phyloP scores from a whole-genome alignment of 1,140 invertebrate species.

The Eumeta japonica region DNA sequence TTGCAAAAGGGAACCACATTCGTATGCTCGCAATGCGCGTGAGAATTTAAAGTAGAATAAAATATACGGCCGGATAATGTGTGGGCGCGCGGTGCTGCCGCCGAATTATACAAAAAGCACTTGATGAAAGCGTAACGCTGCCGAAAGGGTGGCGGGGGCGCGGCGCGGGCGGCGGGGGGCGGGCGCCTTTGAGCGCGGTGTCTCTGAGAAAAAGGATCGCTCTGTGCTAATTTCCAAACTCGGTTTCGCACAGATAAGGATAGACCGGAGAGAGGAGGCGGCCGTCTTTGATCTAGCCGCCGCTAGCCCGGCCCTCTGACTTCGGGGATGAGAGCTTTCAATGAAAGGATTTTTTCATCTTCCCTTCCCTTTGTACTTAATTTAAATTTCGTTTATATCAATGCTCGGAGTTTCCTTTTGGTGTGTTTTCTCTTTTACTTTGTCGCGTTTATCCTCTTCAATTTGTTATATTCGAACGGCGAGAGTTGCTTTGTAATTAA shows the following conservation, averaged over 20 bases:
- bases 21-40: too few relatives aligned
- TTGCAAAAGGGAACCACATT: too few relatives aligned
- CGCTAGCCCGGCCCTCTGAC: slow-evolving; percentile 49
- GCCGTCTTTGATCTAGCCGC: slow-evolving; percentile 53
- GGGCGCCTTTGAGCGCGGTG: slow-evolving; percentile 19
- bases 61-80: too few relatives aligned
- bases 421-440: slow-evolving; percentile 56
- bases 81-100: too few relatives aligned
- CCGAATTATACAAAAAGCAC: slow-evolving; percentile 31
- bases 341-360: slow-evolving; percentile 57
- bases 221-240: slow-evolving; percentile 52
- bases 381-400: slow-evolving; percentile 59
- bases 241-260: slow-evolving; percentile 49
- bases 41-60: too few relatives aligned
- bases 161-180: slow-evolving; percentile 41
- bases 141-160: slow-evolving; percentile 40
- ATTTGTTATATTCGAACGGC: slow-evolving; percentile 46
- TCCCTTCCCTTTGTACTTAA: slow-evolving; percentile 57
- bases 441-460: slow-evolving; percentile 54
- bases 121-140: slow-evolving; percentile 39
- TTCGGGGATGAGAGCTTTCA: slow-evolving; percentile 52
- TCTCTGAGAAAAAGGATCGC: slow-evolving; percentile 34
- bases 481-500: slow-evolving; percentile 48
- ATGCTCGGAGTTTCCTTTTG: slow-evolving; percentile 52
- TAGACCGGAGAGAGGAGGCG: slow-evolving; percentile 26